Base-by-base conservation (phyloP, 2,888 invertebrate species). In the Conops quadrifasciatus region DNA sequence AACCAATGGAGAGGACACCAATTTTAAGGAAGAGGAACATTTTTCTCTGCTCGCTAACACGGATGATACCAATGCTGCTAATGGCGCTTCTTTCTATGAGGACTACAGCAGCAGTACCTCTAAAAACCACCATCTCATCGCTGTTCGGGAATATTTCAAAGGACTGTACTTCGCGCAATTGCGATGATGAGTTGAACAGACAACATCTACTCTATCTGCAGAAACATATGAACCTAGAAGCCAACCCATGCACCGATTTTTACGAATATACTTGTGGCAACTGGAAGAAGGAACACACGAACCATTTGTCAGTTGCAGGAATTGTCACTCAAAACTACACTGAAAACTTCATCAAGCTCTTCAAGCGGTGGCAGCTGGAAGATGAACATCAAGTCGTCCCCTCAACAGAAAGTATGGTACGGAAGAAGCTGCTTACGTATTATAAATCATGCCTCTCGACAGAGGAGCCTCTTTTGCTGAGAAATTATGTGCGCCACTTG, bases 241-340 rank as follows among this genome's bases (percentile, higher is more conserved):
- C 75, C 53, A 74, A 80, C 72, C 79, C 83, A 0, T 82, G 82
- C 59, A 75, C 77, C 19, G 77, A 83, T 62, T 82, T 82, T 21
- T 77, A 83, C 67, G 74, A 72, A 16, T 78, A 81, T 49, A 80
- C 82, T 26, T 82, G 82, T 51, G 80, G 81, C 62, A 78, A 78
- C 21, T 82, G 82, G 82, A 47, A 58, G 1, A 45, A 67, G 0
- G 49, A 70, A 9, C 65, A 71, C 7, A 70, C 63, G 0, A 67
- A 73, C 69, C 5, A 74, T 24, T 9, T 70, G 1, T 70, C 15
- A 4, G 2, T 19, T 15, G 4, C 2, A 15, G 58, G 16, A 15
- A 24, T 1, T 24, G 58, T 26, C 21, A 13, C 2, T 28, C 15
- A 28, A 26, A 0, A 15, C 2, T 4, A n/a, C 15, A 58, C 9